A percentile compares a stretch with the other conserved stretches of the same genome.
These are phyloP conservation scores for Anthopleura xanthogrammica DNA, from an alignment of 92 coral and sea anemone species.

Conservation along the genomic window DNA sequence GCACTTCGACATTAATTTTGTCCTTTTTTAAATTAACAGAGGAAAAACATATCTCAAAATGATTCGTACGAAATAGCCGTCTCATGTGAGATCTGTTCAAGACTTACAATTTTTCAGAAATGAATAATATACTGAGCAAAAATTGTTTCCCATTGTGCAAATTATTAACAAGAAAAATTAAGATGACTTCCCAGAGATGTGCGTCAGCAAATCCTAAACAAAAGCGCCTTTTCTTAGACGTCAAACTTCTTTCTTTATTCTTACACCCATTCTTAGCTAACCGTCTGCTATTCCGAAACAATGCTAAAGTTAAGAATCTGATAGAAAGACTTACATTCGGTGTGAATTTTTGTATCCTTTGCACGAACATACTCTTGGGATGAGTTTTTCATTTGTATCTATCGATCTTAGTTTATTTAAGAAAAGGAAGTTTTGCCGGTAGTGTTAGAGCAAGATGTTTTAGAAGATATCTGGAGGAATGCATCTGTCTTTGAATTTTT, in stretches of 20 bases:
- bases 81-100: neutral
- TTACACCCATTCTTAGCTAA: neutral
- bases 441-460: neutral
- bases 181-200: neutral
- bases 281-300: neutral
- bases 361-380: neutral
- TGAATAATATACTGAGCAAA: no score
- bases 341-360: neutral
- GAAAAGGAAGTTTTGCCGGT: no score
- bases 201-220: neutral
- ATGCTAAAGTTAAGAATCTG: neutral
- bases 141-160: neutral
- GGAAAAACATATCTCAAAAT: neutral
- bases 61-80: neutral
- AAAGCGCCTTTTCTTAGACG: neutral
- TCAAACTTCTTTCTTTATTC: neutral
- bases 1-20: neutral
- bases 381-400: neutral
- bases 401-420: no score
- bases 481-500: neutral
- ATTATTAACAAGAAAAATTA: neutral
- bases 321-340: neutral
- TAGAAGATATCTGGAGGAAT: neutral
- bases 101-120: neutral
- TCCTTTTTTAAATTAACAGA: neutral